Evolutionary conservation across 1,140 invertebrate species (phyloP).

Genomic region (Cataglyphis hispanica): DNA sequence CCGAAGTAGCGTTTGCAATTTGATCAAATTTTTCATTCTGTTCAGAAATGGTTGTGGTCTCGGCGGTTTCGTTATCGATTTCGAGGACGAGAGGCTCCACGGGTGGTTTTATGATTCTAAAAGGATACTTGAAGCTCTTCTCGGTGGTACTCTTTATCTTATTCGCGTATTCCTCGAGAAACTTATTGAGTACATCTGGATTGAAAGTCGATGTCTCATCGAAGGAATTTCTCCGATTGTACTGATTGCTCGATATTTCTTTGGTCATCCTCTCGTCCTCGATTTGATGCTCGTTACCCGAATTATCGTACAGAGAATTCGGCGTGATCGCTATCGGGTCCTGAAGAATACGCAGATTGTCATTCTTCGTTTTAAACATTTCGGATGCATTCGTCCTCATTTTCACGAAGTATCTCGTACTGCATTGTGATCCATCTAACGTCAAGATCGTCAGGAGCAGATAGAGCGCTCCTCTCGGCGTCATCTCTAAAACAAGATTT

Average conservation of each 20-base stretch:
- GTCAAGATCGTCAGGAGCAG: constrained; percentile 73
- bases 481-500: constrained; percentile 80
- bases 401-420: constrained; percentile 75
- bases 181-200: constrained; percentile 87
- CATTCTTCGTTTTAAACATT: constrained; percentile 68
- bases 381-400: constrained; percentile 70
- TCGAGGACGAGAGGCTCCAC: constrained; percentile 84
- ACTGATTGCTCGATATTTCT: constrained; percentile 58
- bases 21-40: constrained; percentile 80
- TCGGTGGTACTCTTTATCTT: constrained; percentile 86
- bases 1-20: constrained; percentile 71
- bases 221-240: constrained; percentile 75
- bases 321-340: constrained; percentile 63
- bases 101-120: constrained; percentile 83
- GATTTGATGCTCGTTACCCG: not conserved
- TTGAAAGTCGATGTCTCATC: constrained; percentile 83
- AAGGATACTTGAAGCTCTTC: constrained; percentile 83
- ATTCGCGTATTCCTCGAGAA: constrained; percentile 88
- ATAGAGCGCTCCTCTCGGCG: constrained; percentile 72
- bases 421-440: constrained; percentile 63
- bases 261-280: constrained; percentile 63
- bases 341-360: constrained; percentile 55
- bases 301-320: constrained; percentile 57
- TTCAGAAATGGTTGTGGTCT: constrained; percentile 77
- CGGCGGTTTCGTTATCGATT: constrained; percentile 83